These are phyloP conservation scores for Agapornis canus DNA, from an alignment of 2,797 vertebrate genomes.

Conservation along the genomic window DNA sequence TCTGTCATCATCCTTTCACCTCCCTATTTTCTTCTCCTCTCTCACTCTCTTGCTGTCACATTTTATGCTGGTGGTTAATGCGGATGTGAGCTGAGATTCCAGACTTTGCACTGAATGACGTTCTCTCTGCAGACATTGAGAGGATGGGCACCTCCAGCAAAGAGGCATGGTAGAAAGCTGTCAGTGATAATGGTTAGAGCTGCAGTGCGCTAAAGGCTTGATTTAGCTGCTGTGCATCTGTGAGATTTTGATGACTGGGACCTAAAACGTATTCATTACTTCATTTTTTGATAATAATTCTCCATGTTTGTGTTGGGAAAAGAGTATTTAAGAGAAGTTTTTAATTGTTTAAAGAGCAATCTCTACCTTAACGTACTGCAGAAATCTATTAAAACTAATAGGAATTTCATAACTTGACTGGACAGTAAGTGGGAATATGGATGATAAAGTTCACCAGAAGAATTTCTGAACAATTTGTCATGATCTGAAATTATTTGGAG, in stretches of 20 bases:
- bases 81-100: not conserved
- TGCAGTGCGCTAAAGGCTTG: not conserved
- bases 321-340: not conserved
- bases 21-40: slow-evolving; percentile 23
- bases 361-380: not conserved
- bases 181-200: not conserved
- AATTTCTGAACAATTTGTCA: not conserved
- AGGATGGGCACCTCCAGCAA: not conserved
- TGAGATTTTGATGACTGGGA: not conserved
- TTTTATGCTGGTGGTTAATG: not conserved
- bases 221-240: not conserved
- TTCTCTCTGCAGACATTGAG: not conserved
- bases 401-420: not conserved
- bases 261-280: not conserved
- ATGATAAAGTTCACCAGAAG: accelerated
- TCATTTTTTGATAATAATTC: not conserved
- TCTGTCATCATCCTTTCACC: slow-evolving; percentile 58
- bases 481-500: not conserved
- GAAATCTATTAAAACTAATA: not conserved
- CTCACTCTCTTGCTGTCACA: not conserved
- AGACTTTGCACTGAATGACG: not conserved
- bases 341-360: not conserved
- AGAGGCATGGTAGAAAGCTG: not conserved
- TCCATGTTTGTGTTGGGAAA: not conserved
- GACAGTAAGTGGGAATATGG: not conserved